phyloP scores from a whole-genome alignment of 2,888 invertebrate species.

The Monopis laevigella region DNA sequence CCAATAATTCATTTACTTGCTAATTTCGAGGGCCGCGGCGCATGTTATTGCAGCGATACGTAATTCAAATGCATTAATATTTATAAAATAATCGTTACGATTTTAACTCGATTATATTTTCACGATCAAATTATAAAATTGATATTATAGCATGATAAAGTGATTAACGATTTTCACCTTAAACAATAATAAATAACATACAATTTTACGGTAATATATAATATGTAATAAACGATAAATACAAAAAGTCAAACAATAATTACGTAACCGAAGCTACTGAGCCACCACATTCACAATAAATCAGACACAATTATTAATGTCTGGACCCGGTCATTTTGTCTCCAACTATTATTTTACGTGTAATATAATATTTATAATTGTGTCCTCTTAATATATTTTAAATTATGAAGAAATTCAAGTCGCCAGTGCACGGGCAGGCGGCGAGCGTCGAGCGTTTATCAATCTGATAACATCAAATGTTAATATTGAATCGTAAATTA shows the following conservation, averaged over 20 bases:
- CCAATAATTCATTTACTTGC: conserved; percentile 62
- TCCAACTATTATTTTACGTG: background rate
- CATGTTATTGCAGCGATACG: conserved; percentile 55
- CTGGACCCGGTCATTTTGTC: background rate
- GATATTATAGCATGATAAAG: no score
- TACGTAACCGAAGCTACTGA: no score
- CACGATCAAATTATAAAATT: no score
- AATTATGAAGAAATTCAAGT: background rate
- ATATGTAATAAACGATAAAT: no score
- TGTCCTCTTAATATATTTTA: background rate
- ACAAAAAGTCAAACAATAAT: no score
- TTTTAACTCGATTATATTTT: no score
- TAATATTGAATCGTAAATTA: conserved; percentile 19
- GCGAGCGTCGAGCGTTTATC: conserved; percentile 19
- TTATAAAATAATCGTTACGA: no score
- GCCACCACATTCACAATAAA: no score
- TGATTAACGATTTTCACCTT: no score
- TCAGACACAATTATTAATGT: no score
- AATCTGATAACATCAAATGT: conserved; percentile 22
- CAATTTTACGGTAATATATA: no score
- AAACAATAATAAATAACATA: no score
- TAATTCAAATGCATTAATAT: conserved; percentile 9
- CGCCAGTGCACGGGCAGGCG: background rate
- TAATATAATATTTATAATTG: conserved; percentile 7
- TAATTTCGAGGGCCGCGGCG: conserved; percentile 61